These are phyloP conservation scores for Agrochola litura DNA, from an alignment of 2,888 invertebrate species.

Conservation along the genomic window DNA sequence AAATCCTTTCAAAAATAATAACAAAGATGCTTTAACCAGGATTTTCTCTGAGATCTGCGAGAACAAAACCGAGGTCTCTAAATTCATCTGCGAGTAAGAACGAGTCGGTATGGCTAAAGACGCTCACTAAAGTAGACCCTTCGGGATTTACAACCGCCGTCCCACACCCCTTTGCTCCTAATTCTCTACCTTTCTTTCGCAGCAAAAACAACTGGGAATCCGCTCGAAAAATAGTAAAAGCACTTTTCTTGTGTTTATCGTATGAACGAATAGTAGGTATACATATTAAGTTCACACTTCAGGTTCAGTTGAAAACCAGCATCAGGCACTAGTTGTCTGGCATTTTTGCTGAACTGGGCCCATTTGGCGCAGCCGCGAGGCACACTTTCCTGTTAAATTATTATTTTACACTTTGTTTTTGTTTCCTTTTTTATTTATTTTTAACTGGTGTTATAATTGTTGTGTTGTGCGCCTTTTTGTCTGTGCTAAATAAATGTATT, in stretches of 20 bases:
- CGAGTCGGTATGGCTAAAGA: constrained; percentile 61
- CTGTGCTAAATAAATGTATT: no score
- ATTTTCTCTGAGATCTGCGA: constrained; percentile 25
- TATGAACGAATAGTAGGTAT: constrained; percentile 46
- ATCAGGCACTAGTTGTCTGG: no score
- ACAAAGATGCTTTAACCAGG: constrained; percentile 18
- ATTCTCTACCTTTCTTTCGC: constrained; percentile 66
- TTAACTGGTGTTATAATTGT: no score
- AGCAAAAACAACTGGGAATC: constrained; percentile 65
- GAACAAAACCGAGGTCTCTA: constrained; percentile 51
- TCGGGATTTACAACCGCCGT: constrained; percentile 66
- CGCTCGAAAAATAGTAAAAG: constrained; percentile 64
- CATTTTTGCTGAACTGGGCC: no score
- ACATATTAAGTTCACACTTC: no score
- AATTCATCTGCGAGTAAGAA: constrained; percentile 59
- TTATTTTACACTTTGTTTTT: no score
- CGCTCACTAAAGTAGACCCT: constrained; percentile 66
- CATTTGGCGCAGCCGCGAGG: no score
- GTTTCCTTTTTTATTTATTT: no score
- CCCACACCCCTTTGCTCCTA: constrained; percentile 67
- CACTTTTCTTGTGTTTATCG: constrained; percentile 60
- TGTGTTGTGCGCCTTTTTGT: no score
- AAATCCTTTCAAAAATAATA: constrained; percentile 35
- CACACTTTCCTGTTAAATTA: no score
- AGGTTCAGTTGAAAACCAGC: no score